Conservation (phyloP, 2,888 invertebrate species). For the Clostera curtula region DNA sequence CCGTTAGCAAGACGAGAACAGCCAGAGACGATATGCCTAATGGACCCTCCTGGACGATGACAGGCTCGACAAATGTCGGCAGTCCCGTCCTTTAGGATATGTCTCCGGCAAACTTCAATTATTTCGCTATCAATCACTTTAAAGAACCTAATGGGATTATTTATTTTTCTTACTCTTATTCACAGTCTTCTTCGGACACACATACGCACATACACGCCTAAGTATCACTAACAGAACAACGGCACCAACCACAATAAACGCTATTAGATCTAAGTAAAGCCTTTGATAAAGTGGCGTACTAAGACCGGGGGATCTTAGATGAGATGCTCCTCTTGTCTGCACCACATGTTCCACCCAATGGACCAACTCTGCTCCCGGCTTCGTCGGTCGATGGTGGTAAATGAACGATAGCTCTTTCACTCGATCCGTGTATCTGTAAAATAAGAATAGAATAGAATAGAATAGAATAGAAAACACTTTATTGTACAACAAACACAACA, state of each 20-base stretch:
- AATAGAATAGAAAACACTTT: too few relatives aligned
- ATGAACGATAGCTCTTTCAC: slow-evolving; percentile 20
- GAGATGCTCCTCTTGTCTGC: slow-evolving; percentile 65
- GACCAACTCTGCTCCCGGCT: slow-evolving; percentile 71
- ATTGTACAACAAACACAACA: too few relatives aligned
- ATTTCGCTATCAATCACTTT: too few relatives aligned
- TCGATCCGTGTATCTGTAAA: slow-evolving; percentile 22
- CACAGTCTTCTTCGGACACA: slow-evolving; percentile 1
- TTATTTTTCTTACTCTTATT: slow-evolving; percentile 7
- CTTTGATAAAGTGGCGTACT: slow-evolving; percentile 24
- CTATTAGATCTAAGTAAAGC: slow-evolving; percentile 29
- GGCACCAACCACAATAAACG: slow-evolving; percentile 2
- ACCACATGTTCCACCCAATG: slow-evolving; percentile 79
- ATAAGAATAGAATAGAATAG: too few relatives aligned
- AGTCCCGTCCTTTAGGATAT: too few relatives aligned
- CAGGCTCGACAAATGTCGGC: too few relatives aligned
- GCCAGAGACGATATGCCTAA: too few relatives aligned
- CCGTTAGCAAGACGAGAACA: too few relatives aligned
- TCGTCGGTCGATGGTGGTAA: slow-evolving; percentile 51
- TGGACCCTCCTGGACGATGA: too few relatives aligned
- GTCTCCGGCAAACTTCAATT: too few relatives aligned
- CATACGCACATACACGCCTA: slow-evolving; percentile 1
- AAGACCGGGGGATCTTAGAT: slow-evolving; percentile 35
- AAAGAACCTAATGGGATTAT: too few relatives aligned
- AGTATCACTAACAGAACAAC: slow-evolving; percentile 2